Percentiles rank a stretch among this genome's conserved stretches.
Evolutionary conservation across 2,888 invertebrate genomes (phyloP).

Genomic region (Augiades crinisus): DNA sequence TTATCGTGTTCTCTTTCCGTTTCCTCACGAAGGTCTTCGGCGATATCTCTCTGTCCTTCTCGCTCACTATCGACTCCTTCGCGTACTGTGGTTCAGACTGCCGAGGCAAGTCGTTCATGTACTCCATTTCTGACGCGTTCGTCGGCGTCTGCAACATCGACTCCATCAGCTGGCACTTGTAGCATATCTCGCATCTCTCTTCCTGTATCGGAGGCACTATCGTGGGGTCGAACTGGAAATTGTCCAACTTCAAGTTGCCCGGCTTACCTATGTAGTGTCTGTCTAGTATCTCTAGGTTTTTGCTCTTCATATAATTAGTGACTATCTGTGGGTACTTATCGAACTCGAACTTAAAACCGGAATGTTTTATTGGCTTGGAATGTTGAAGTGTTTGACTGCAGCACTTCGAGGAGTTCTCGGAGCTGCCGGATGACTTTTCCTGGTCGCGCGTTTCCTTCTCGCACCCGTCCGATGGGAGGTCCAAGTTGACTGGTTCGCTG

Average conservation of each 20-base stretch:
- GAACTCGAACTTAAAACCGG: conserved; percentile 88
- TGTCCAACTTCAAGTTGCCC: conserved; percentile 76
- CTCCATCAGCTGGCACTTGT: conserved; percentile 75
- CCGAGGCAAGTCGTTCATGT: conserved; percentile 70
- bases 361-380: conserved; percentile 84
- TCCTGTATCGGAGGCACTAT: conserved; percentile 69
- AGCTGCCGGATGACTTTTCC: conserved; percentile 38
- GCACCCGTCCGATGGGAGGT: conserved; percentile 40
- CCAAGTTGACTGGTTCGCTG: conserved; percentile 45
- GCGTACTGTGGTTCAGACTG: conserved; percentile 67
- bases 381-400: conserved; percentile 78
- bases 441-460: conserved; percentile 46
- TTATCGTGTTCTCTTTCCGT: conserved; percentile 66
- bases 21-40: conserved; percentile 69
- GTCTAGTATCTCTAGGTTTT: conserved; percentile 84
- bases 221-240: conserved; percentile 75
- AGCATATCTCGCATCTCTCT: conserved; percentile 78
- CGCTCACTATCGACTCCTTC: conserved; percentile 48
- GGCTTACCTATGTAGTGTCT: conserved; percentile 81
- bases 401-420: conserved; percentile 66
- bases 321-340: conserved; percentile 88
- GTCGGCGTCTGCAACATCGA: conserved; percentile 87
- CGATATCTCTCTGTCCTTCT: conserved; percentile 43
- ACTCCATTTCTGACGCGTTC: conserved; percentile 87
- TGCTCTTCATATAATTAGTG: conserved; percentile 88